Evolutionary conservation across 2,888 invertebrate species (phyloP).

Genomic region (Pinctada fucata): DNA sequence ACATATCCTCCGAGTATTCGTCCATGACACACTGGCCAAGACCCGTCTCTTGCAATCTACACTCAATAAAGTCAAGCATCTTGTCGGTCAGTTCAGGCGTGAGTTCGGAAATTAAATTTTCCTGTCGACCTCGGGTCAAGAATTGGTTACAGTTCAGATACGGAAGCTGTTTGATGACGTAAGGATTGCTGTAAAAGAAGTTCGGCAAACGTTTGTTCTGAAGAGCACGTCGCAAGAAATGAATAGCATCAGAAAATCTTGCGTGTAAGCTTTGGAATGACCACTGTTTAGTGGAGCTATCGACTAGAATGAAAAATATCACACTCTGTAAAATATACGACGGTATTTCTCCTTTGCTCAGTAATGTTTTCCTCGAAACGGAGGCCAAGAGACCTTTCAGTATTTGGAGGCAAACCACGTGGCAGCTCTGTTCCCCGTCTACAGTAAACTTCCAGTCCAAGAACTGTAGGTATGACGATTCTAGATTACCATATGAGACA

Average conservation of each 20-base stretch:
- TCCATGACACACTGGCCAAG: constrained; percentile 55
- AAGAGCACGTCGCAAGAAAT: constrained; percentile 60
- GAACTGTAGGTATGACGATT: constrained; percentile 42
- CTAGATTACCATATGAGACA: constrained; percentile 49
- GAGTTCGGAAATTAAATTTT: constrained; percentile 57
- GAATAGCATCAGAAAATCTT: constrained; percentile 63
- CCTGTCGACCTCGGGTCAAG: constrained; percentile 55
- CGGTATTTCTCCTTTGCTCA: constrained; percentile 57
- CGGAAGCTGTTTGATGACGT: constrained; percentile 59
- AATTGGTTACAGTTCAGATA: constrained; percentile 49
- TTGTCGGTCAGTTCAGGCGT: constrained; percentile 51
- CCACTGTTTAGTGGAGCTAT: constrained; percentile 64
- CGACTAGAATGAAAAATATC: constrained; percentile 60
- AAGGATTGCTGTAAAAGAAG: constrained; percentile 64
- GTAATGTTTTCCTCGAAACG: constrained; percentile 50
- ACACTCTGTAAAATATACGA: constrained; percentile 54
- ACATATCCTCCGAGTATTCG: constrained; percentile 65
- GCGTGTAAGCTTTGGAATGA: constrained; percentile 52
- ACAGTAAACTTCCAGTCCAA: constrained; percentile 49
- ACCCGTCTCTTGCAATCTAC: constrained; percentile 55
- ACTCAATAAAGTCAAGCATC: constrained; percentile 56
- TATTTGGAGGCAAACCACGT: constrained; percentile 56
- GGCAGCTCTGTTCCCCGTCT: constrained; percentile 53
- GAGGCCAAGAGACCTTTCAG: constrained; percentile 60
- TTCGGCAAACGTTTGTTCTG: constrained; percentile 61